Evolutionary conservation across 2,888 invertebrate species (phyloP).

Genomic region (Drosophila siamana): DNA sequence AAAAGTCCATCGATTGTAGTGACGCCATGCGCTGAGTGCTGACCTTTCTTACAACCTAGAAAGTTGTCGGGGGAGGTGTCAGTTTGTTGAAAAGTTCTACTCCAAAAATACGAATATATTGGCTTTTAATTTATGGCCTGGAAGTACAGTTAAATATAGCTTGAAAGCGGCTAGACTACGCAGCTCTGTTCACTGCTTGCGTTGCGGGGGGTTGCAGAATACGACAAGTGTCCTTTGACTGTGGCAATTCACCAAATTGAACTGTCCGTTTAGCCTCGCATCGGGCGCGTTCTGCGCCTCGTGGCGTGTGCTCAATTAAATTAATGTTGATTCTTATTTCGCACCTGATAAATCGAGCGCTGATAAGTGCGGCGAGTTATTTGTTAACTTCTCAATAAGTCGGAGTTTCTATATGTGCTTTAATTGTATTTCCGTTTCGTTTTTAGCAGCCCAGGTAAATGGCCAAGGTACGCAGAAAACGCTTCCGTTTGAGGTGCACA

Average conservation of each 20-base stretch:
- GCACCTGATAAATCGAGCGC: constrained; percentile 41
- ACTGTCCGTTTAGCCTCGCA: constrained; percentile 17
- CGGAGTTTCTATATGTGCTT: not conserved
- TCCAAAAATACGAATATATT: constrained; percentile 4
- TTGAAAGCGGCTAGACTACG: constrained; percentile 7
- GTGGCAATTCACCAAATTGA: constrained; percentile 23
- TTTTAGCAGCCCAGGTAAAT: constrained; percentile 64
- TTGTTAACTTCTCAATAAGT: constrained; percentile 26
- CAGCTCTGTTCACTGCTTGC: constrained; percentile 28
- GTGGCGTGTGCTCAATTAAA: constrained; percentile 47
- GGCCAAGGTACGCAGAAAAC: constrained; percentile 76
- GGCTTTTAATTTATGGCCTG: not conserved
- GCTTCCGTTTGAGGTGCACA: constrained; percentile 66
- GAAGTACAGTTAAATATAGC: constrained; percentile 15
- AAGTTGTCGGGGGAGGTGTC: not conserved
- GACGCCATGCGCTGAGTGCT: constrained; percentile 16
- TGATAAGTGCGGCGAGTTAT: constrained; percentile 18
- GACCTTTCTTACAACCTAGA: constrained; percentile 8
- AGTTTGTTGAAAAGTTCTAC: not conserved
- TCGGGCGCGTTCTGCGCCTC: not conserved
- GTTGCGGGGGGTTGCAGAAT: constrained; percentile 6
- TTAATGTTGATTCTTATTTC: constrained; percentile 44
- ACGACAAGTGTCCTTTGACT: not conserved
- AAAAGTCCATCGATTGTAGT: constrained; percentile 6
- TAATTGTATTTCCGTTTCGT: constrained; percentile 5